These are phyloP conservation scores for Chloropsis cyanopogon DNA, from an alignment of 2,113 vertebrate genomes.

Conservation along the genomic window DNA sequence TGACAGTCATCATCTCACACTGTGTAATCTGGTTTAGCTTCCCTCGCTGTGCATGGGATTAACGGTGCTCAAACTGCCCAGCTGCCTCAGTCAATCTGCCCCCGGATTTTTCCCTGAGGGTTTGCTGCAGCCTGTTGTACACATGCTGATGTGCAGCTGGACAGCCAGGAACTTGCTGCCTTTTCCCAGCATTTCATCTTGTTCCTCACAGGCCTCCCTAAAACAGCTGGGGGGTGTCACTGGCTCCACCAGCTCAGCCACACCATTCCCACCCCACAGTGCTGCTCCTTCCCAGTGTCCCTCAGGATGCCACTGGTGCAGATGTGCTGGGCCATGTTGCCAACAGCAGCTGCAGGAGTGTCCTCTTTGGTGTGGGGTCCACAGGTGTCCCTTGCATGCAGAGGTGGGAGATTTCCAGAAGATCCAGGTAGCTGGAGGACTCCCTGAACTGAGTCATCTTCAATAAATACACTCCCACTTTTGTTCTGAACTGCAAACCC, in stretches of 20 bases:
- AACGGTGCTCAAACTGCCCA: background rate
- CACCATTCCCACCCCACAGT: accelerated
- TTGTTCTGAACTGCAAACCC: background rate
- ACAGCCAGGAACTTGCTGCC: background rate
- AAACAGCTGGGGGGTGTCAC: background rate
- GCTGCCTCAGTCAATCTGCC: background rate
- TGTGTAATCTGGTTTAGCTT: background rate
- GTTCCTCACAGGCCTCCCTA: background rate
- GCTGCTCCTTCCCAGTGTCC: background rate
- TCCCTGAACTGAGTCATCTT: background rate
- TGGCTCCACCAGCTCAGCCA: background rate
- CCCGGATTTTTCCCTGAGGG: accelerated
- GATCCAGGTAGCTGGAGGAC: background rate
- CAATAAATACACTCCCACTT: background rate
- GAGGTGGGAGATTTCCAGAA: background rate
- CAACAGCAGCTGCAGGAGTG: background rate
- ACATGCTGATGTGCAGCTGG: background rate
- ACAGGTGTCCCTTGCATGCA: background rate
- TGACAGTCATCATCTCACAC: background rate
- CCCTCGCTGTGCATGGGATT: background rate
- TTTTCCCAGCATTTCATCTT: background rate
- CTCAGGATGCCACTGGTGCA: accelerated
- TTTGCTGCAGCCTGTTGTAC: background rate
- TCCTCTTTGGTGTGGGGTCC: too few relatives aligned
- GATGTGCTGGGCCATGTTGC: background rate